These are phyloP conservation scores for Ectropis crepuscularia DNA, from an alignment of 2,888 invertebrate genomes.

Conservation along the genomic window DNA sequence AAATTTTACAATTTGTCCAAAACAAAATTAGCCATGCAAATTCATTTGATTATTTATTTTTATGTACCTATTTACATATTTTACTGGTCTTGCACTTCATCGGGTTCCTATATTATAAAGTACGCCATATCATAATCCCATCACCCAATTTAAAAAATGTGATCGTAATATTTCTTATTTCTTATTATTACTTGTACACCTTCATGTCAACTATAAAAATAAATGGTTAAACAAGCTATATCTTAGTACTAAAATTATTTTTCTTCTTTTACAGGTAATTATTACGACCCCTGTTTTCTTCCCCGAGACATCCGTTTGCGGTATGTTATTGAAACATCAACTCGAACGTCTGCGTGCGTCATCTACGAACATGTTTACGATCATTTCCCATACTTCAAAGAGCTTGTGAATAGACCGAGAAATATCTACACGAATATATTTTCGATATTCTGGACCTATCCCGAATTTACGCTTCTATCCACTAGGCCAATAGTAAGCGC, in stretches of 20 bases:
- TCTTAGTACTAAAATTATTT: conserved; percentile 9
- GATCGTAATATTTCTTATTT: no score
- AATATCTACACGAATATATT: conserved; percentile 58
- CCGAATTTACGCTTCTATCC: conserved; percentile 21
- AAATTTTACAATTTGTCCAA: no score
- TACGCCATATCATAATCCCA: no score
- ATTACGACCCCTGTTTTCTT: conserved; percentile 41
- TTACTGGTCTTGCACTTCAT: not conserved
- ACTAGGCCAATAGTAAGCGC: conserved; percentile 47
- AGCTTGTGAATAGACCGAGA: conserved; percentile 71
- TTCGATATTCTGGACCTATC: conserved; percentile 58
- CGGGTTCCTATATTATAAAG: no score
- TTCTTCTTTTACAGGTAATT: conserved; percentile 58
- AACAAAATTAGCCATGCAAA: not conserved
- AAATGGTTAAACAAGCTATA: not conserved
- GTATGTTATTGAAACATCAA: conserved; percentile 67
- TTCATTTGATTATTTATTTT: not conserved
- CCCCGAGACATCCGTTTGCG: conserved; percentile 41
- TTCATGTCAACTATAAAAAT: not conserved
- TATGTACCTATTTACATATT: conserved; percentile 1
- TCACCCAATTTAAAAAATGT: no score
- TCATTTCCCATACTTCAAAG: conserved; percentile 79
- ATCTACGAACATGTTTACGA: conserved; percentile 69
- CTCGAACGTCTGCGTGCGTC: conserved; percentile 57
- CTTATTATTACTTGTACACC: no score